Conservation (phyloP, 2,113 vertebrate species). For the Campylomormyrus tamandua region DNA sequence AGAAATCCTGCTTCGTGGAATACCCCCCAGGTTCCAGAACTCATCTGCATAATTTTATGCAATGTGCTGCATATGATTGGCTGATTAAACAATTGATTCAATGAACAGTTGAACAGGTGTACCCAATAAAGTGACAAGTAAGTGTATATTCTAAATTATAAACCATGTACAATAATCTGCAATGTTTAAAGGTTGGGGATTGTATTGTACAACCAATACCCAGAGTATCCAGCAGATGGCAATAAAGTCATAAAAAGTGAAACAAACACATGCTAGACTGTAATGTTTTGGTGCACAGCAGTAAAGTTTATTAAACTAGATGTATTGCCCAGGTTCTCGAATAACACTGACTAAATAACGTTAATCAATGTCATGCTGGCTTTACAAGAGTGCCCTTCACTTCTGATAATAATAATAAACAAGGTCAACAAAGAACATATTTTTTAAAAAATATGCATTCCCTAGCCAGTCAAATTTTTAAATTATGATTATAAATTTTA, state of each 20-base stretch:
- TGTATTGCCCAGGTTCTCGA: not conserved
- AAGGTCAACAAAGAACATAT: not conserved
- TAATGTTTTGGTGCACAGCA: not conserved
- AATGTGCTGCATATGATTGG: not conserved
- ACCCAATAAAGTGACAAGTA: not conserved
- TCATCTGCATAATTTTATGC: not conserved
- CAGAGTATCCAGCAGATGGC: constrained; percentile 13
- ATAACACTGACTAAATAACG: not conserved
- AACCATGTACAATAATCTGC: not conserved
- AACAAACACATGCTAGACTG: not conserved
- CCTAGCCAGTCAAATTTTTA: not conserved
- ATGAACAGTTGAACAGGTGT: not conserved
- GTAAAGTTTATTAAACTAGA: not conserved
- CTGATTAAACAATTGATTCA: not conserved
- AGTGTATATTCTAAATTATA: not conserved
- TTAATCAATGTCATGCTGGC: not conserved
- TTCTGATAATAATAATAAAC: not conserved
- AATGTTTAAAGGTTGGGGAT: not conserved
- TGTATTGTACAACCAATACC: not conserved
- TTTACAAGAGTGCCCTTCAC: not conserved
- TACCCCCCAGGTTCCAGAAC: not conserved
- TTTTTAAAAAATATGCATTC: not conserved
- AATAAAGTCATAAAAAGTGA: not conserved
- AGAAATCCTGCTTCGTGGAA: too few relatives aligned
- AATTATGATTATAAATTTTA: not conserved